phyloP scores from a whole-genome alignment of 1,140 invertebrate genomes.

The Drosophila sucinea region DNA sequence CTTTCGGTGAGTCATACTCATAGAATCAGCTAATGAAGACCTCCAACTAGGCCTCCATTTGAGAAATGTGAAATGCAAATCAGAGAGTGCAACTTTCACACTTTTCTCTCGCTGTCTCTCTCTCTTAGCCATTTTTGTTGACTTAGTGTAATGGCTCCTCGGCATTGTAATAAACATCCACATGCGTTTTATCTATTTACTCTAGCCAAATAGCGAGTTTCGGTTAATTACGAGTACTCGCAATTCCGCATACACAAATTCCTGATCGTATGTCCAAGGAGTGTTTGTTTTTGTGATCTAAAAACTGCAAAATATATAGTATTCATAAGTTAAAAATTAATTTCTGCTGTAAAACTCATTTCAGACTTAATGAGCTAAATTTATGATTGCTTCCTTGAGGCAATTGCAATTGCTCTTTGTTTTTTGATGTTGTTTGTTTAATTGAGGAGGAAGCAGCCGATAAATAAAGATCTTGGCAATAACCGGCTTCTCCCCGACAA shows the following conservation, averaged over 20 bases:
- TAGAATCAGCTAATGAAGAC: not conserved
- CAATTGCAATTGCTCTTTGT: constrained; percentile 8
- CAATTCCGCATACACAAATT: not conserved
- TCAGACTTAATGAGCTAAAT: constrained; percentile 6
- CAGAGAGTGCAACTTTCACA: not conserved
- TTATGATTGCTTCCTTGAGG: constrained; percentile 11
- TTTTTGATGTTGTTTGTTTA: not conserved
- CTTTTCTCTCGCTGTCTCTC: not conserved
- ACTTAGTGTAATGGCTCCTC: not conserved
- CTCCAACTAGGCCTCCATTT: not conserved
- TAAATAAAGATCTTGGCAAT: constrained; percentile 10
- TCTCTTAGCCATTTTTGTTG: not conserved
- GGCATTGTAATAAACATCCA: not conserved
- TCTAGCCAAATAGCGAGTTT: not conserved
- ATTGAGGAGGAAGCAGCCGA: constrained; percentile 5
- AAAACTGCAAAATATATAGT: not conserved
- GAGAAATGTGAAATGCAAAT: constrained; percentile 3
- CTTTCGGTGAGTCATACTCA: not conserved
- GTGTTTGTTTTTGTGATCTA: not conserved
- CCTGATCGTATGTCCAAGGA: not conserved
- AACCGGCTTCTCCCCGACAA: not conserved
- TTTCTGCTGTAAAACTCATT: constrained; percentile 2
- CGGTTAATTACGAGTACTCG: not conserved
- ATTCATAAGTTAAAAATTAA: not conserved
- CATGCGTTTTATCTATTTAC: constrained; percentile 1